These are phyloP conservation scores for Melanotaenia duboulayi DNA, from an alignment of 2,113 vertebrate genomes.

Conservation along the genomic window DNA sequence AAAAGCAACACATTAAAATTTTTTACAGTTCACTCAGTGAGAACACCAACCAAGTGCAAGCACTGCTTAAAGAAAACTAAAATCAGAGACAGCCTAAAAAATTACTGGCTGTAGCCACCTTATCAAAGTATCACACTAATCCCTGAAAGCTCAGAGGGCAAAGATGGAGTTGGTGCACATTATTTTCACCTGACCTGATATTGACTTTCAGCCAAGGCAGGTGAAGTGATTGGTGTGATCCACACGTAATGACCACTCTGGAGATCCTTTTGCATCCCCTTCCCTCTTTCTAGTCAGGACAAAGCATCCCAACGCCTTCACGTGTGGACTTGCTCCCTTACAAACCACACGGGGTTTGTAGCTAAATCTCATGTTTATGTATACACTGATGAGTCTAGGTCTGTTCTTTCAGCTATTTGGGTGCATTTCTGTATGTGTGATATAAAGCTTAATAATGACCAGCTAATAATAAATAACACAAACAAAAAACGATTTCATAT, in stretches of 20 bases:
- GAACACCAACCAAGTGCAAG: background rate
- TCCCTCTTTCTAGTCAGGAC: constrained; percentile 43
- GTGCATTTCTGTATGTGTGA: too few species aligned
- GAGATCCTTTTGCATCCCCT: constrained; percentile 17
- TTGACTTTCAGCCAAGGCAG: background rate
- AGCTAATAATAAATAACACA: too few species aligned
- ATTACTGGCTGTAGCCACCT: constrained; percentile 11
- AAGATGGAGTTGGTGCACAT: background rate
- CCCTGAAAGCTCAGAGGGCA: background rate
- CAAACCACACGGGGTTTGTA: too few species aligned
- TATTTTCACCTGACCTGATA: constrained; percentile 28
- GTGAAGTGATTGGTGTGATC: background rate
- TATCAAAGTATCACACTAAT: constrained; percentile 11
- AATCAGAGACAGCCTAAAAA: constrained; percentile 12
- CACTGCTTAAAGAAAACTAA: constrained; percentile 24
- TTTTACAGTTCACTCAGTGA: too few species aligned
- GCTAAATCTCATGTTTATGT: too few species aligned
- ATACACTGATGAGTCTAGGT: too few species aligned
- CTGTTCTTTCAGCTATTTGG: too few species aligned
- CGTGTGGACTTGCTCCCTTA: constrained; percentile 14
- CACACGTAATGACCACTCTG: constrained; percentile 44
- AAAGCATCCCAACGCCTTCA: constrained; percentile 37
- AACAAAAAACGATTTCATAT: too few species aligned
- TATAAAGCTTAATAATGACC: too few species aligned
- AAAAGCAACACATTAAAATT: background rate